Evolutionary conservation across 2,888 invertebrate genomes (phyloP).

Genomic region (Subacronicta megacephala): DNA sequence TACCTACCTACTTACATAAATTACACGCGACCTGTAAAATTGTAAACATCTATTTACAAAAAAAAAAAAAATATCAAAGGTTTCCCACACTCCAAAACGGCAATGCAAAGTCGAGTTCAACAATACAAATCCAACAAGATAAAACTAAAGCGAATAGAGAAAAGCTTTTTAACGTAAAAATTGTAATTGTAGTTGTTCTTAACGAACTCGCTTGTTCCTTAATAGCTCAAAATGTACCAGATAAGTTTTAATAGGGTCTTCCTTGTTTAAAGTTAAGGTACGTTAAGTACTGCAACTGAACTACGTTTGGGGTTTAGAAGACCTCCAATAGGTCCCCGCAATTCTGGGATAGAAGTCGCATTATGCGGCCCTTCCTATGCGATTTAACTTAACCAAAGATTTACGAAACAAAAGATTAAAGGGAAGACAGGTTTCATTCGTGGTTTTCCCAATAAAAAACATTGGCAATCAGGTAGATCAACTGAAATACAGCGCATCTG

Average conservation of each 20-base stretch:
- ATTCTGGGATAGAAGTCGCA: too few relatives aligned
- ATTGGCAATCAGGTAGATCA: too few relatives aligned
- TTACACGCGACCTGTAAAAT: too few relatives aligned
- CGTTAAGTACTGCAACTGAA: conserved; percentile 3
- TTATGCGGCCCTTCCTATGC: too few relatives aligned
- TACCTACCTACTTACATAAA: too few relatives aligned
- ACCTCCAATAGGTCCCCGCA: neutral
- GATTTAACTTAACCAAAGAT: too few relatives aligned
- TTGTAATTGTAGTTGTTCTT: conserved; percentile 20
- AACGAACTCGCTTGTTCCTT: conserved; percentile 39
- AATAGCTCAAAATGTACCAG: conserved; percentile 48
- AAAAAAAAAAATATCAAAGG: neutral
- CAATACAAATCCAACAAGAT: neutral
- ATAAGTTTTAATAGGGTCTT: conserved; percentile 42
- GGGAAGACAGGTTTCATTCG: too few relatives aligned
- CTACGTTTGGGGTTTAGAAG: neutral
- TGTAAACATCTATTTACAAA: too few relatives aligned
- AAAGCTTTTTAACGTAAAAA: conserved; percentile 11
- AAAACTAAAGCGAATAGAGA: neutral
- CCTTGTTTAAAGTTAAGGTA: conserved; percentile 36
- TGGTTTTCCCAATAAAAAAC: too few relatives aligned
- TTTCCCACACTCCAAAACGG: too few relatives aligned
- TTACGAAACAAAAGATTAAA: too few relatives aligned
- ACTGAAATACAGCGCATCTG: too few relatives aligned
- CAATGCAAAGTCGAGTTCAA: neutral